A percentile compares a stretch with the other conserved stretches of the same genome.
Evolutionary conservation across 2,113 vertebrate species (phyloP).

Genomic region (Microcebus jonahi): DNA sequence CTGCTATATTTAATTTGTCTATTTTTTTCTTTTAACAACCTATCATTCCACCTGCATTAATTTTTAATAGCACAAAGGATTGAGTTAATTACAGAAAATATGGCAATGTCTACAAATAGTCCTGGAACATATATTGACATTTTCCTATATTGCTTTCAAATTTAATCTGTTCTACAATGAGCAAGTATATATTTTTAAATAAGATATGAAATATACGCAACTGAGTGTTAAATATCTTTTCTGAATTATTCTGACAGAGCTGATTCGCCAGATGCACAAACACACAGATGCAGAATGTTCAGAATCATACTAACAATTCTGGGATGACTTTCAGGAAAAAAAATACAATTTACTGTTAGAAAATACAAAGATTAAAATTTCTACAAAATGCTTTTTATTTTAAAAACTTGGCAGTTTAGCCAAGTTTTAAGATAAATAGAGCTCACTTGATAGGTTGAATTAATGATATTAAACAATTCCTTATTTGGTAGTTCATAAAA

Average conservation of each 20-base stretch:
- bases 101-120: slow-evolving; percentile 33
- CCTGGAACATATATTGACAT: slow-evolving; percentile 42
- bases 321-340: not conserved
- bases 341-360: not conserved
- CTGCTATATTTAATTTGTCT: not conserved
- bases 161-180: slow-evolving; percentile 63
- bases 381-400: not conserved
- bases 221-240: not conserved
- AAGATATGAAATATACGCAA: slow-evolving; percentile 40
- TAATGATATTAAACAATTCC: not conserved
- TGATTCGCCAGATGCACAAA: slow-evolving; percentile 35
- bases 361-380: not conserved
- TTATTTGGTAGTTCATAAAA: not conserved
- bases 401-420: not conserved
- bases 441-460: not conserved
- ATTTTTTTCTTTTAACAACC: not conserved
- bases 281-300: not conserved
- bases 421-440: not conserved
- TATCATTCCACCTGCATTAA: slow-evolving; percentile 71
- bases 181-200: not conserved
- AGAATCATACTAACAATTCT: not conserved
- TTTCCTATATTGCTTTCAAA: slow-evolving; percentile 62
- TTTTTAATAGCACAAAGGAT: slow-evolving; percentile 66
- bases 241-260: not conserved
- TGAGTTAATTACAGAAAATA: slow-evolving; percentile 68